A percentile compares a stretch with the other conserved stretches of the same genome.
Evolutionary conservation across 1,140 invertebrate genomes (phyloP).

Genomic region (Drosophila ogumai): DNA sequence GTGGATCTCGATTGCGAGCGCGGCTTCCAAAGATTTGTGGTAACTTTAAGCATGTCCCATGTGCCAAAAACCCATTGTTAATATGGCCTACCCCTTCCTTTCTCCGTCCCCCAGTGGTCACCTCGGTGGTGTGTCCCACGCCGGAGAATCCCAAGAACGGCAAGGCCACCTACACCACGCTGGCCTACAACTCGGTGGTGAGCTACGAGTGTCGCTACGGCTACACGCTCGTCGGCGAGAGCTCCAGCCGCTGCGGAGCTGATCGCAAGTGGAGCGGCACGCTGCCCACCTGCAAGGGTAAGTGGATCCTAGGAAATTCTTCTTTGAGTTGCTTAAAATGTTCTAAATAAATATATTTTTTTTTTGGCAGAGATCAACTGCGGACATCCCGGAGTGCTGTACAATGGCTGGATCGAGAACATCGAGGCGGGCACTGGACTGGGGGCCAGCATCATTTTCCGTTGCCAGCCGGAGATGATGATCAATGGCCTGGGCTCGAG

Average conservation of each 20-base stretch:
- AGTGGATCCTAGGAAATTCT: not conserved
- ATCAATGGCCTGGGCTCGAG: constrained; percentile 95
- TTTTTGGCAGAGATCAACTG: constrained; percentile 94
- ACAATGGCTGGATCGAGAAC: constrained; percentile 98
- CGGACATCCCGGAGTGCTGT: constrained; percentile 93
- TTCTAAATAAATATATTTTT: not conserved
- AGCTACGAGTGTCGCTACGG: constrained; percentile 97
- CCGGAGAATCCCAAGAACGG: constrained; percentile 96
- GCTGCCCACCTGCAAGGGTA: constrained; percentile 92
- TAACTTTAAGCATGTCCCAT: constrained; percentile 52
- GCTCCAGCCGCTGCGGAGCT: constrained; percentile 94
- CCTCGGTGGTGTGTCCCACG: constrained; percentile 94
- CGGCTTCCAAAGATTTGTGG: constrained; percentile 73
- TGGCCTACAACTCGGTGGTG: constrained; percentile 96
- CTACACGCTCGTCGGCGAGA: constrained; percentile 94
- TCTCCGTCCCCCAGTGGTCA: constrained; percentile 87
- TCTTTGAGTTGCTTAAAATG: not conserved
- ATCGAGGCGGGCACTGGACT: constrained; percentile 94
- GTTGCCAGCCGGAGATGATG: constrained; percentile 96
- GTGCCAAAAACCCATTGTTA: constrained; percentile 9
- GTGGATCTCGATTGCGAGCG: constrained; percentile 14
- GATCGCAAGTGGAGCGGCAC: constrained; percentile 96
- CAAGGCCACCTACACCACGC: constrained; percentile 95
- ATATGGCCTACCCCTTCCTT: not conserved
- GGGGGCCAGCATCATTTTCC: constrained; percentile 96